A percentile compares a stretch with the other conserved stretches of the same genome.
These are phyloP conservation scores for Hemitrygon akajei DNA, from an alignment of 2,797 vertebrate species.

Conservation along the genomic window DNA sequence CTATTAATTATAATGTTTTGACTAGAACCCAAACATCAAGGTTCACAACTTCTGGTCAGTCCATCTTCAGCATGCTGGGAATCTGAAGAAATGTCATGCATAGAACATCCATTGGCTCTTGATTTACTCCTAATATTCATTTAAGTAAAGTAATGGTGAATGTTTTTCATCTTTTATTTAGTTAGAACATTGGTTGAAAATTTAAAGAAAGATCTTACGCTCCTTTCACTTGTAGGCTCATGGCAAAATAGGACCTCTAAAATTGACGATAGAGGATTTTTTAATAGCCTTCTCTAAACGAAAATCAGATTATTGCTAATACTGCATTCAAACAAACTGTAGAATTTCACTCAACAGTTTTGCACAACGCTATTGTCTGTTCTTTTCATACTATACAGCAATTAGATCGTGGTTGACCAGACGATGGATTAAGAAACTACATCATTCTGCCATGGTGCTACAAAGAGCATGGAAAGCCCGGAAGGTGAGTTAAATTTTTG, in stretches of 20 bases:
- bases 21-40: background rate
- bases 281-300: background rate
- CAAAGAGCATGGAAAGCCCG: slow-evolving; percentile 73
- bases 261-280: background rate
- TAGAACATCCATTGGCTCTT: background rate
- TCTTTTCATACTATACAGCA: slow-evolving; percentile 51
- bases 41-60: background rate
- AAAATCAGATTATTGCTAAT: background rate
- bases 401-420: slow-evolving; percentile 76
- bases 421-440: slow-evolving; percentile 62
- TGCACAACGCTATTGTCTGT: background rate
- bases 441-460: slow-evolving; percentile 65
- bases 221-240: background rate
- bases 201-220: background rate
- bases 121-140: background rate
- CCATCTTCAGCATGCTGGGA: background rate
- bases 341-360: background rate
- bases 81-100: background rate
- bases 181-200: background rate
- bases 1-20: background rate
- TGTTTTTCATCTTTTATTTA: background rate
- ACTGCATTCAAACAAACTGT: background rate
- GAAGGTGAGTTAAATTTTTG: slow-evolving; percentile 63
- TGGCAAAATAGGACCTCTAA: background rate
- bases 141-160: background rate